Conservation (phyloP, 2,888 invertebrate genomes). For the Drosophila nr. medialis region DNA sequence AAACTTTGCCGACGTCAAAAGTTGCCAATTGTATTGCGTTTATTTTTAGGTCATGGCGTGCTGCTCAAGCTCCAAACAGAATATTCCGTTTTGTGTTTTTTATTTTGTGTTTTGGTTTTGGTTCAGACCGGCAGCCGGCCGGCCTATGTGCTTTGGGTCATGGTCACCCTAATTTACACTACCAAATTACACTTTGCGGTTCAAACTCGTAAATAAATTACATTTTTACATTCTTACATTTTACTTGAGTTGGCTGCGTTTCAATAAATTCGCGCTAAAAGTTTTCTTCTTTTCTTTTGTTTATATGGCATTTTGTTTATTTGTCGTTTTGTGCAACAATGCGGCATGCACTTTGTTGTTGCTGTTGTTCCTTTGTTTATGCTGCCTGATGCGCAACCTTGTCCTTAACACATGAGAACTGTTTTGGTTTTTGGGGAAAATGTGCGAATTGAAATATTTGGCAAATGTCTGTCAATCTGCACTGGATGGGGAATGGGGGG, state of each 20-base stretch:
- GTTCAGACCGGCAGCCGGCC: constrained; percentile 21
- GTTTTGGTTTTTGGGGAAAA: constrained; percentile 46
- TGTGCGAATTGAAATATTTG: constrained; percentile 53
- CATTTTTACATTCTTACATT: constrained; percentile 4
- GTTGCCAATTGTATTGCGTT: constrained; percentile 45
- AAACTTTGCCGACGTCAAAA: constrained; percentile 69
- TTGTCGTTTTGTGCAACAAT: constrained; percentile 59
- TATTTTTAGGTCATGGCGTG: constrained; percentile 78
- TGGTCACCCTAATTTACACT: constrained; percentile 34
- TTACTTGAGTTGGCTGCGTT: constrained; percentile 49
- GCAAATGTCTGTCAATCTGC: constrained; percentile 42
- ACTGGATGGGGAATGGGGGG: too few species aligned
- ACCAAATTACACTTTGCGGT: constrained; percentile 30
- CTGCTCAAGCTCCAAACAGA: constrained; percentile 30
- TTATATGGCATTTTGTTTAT: constrained; percentile 68
- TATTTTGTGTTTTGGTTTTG: constrained; percentile 38
- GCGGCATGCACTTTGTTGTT: constrained; percentile 57
- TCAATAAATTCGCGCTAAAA: constrained; percentile 40
- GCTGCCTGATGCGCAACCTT: constrained; percentile 56
- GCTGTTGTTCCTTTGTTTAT: constrained; percentile 18
- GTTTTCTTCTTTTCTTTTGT: constrained; percentile 27
- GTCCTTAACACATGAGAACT: constrained; percentile 72
- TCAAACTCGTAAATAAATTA: constrained; percentile 34
- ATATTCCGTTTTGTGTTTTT: neutral
- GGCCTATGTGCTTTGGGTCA: constrained; percentile 28